Evolutionary conservation across 2,113 vertebrate genomes (phyloP).

Genomic region (Alaudala cheleensis): DNA sequence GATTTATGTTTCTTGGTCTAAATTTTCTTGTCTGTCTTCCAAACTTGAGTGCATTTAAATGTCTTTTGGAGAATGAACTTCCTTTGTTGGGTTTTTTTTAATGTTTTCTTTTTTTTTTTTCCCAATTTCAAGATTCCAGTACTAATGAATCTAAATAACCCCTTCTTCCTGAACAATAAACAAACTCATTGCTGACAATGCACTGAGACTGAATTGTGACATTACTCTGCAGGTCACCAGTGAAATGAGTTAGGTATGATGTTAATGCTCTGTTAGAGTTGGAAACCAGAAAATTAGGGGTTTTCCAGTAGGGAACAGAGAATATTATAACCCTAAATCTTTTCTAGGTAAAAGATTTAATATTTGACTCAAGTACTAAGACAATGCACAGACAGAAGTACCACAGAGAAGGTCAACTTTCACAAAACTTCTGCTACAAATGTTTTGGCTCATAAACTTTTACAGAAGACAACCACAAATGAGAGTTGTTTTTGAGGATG

Average conservation of each 20-base stretch:
- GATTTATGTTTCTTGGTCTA: conserved; percentile 42
- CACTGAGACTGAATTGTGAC: background rate
- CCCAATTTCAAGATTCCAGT: conserved; percentile 11
- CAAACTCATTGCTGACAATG: conserved; percentile 42
- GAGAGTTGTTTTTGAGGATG: background rate
- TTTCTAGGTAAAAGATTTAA: background rate
- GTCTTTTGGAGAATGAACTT: conserved; percentile 24
- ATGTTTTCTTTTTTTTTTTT: background rate
- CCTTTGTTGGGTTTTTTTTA: background rate
- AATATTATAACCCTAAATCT: background rate
- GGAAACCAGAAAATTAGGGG: background rate
- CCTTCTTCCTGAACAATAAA: conserved; percentile 18
- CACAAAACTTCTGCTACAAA: background rate
- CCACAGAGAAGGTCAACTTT: background rate
- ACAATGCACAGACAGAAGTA: background rate
- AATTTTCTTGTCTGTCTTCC: conserved; percentile 33
- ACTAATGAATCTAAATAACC: conserved; percentile 46
- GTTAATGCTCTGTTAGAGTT: background rate
- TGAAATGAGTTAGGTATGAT: background rate
- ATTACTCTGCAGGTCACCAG: background rate
- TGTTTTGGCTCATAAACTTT: background rate
- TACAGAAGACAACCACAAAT: background rate
- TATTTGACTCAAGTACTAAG: background rate
- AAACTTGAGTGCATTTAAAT: conserved; percentile 10
- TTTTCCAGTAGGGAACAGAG: background rate